Evolutionary conservation across 2,113 vertebrate genomes (phyloP).

Genomic region (Onychostoma macrolepis): DNA sequence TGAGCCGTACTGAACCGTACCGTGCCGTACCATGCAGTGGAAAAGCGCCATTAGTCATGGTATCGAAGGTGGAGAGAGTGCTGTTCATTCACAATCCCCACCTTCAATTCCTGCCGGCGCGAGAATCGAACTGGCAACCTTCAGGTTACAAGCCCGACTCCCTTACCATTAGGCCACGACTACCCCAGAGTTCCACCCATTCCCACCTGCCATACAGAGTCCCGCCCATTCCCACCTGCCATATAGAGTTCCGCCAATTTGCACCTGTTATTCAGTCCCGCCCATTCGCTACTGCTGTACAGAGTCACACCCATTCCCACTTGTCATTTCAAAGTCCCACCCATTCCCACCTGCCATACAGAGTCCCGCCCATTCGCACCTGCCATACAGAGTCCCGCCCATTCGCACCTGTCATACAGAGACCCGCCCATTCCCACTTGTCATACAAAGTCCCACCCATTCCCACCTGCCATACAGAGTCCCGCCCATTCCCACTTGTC

Average conservation of each 20-base stretch:
- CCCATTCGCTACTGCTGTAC: background rate
- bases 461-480: background rate
- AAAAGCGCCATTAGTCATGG: no score
- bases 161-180: no score
- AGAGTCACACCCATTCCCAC: background rate
- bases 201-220: background rate
- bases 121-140: no score
- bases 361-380: background rate
- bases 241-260: background rate
- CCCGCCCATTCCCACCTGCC: background rate
- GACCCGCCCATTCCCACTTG: background rate
- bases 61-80: no score
- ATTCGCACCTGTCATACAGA: background rate
- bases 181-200: background rate
- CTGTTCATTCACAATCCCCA: no score
- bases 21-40: no score
- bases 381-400: background rate
- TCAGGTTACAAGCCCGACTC: no score
- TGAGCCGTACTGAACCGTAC: no score
- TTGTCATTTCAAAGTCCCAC: rapidly evolving
- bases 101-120: no score
- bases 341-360: background rate
- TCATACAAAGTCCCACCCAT: background rate
- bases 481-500: background rate
- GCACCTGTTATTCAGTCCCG: no score